Base-by-base conservation (phyloP, 2,113 vertebrate species). In the Gadus chalcogrammus region DNA sequence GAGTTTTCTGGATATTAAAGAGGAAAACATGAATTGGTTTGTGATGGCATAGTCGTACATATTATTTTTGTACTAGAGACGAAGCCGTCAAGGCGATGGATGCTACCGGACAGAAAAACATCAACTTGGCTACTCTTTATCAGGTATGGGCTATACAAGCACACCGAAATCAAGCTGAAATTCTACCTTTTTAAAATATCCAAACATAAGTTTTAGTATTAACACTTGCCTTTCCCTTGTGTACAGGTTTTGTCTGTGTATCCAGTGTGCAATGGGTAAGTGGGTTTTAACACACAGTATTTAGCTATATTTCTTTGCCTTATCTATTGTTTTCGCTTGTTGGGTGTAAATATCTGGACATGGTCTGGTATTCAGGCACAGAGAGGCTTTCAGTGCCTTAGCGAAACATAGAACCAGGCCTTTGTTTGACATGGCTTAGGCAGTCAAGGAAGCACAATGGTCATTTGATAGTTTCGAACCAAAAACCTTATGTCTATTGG, bases 71-170 rank as follows among this genome's bases (percentile, higher is more conserved):
- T 64, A 59, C 77, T 28, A 99, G 96, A 86, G 92, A 94, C 16
- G 82, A 88, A 24, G 95, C 96, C 71, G 93, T 90, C 75, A 93
- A 89, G 83, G 95, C 94, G 27, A 80, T 99, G 31, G 97, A 98
- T 80, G 84, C 88, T 24, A 98, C 93, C 0, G 95, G 96, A 28
- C 94, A 95, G 76, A 84, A 80, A 0, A 83, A 94, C 71, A 93
- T 99, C 71, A 92, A 87, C 71, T 73, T 93, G 52, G 78, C 93
- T 5, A 79, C 93, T 0, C 92, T 99, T 48, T 97, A 92, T 84
- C 76, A 95, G 93, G 97, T 93, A 65, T n/a, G 15, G 17, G 15
- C 55, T 58, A 58, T 12, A 48, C 11, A 48, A 48, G 12, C 11
- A 48, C 42, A 48, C 13, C 42, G 11, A 48, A 48, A 48, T 12